Evolutionary conservation across 2,113 vertebrate genomes (phyloP), one percentile per base, ranked within the genome.

Genomic region (Puffinus mauretanicus): DNA sequence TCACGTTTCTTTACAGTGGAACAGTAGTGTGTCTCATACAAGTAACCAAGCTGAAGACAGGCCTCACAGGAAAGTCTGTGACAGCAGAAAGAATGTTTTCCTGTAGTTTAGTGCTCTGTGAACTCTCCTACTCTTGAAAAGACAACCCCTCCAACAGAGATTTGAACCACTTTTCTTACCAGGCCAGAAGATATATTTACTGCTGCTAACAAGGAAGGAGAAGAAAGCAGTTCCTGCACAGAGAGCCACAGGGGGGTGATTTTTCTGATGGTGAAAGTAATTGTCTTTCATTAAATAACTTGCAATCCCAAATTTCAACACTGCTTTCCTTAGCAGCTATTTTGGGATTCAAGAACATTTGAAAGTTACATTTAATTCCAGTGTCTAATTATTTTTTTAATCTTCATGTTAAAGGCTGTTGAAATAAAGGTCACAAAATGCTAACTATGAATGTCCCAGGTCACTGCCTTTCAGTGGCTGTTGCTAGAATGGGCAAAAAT

Each of bases 351-450:
- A 94, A 82, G 80, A 94, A 92, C 81, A 87, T 87, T 51, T 94
- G 57, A 79, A 96, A 94, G 83, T 87, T 94, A 87, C 27, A 58
- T 95, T 94, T 94, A 80, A 91, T 82, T 94, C 46, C 44, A 80
- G 12, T 82, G 54, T 61, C 84, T 95, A 94, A 91, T 95, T 95
- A 82, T 85, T 94, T 91, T 87, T 94, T 91, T 91, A 89, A 76
- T 91, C 94, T 85, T 89, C 6, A 55, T 82, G 91, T 90, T 27
- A 51, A 89, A 91, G 55, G 30, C 62, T 84, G 58, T 85, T 94
- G 70, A 92, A 75, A 77, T 80, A 94, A 94, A 94, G 73, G 81
- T 95, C 91, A 80, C 49, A 95, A 89, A 92, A 95, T 93, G 73
- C 52, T 89, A 89, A 82, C 70, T 66, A 54, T 76, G 66, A 61